Evolutionary conservation across 2,888 invertebrate species (phyloP).

Genomic region (Noctua pronuba): DNA sequence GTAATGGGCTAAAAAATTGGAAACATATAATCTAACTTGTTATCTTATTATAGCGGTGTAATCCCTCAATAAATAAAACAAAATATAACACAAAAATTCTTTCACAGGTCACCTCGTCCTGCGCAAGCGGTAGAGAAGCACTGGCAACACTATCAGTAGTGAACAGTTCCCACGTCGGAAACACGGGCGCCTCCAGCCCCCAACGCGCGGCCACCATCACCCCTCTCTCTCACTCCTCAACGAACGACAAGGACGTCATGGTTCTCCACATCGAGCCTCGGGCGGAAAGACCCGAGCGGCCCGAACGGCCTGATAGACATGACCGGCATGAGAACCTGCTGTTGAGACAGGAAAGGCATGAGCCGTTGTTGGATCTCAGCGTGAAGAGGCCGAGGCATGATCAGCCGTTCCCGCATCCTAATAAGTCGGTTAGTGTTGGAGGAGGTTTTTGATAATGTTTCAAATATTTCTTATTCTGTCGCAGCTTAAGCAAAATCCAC

Average conservation of each 20-base stretch:
- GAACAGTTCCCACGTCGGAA: constrained; percentile 84
- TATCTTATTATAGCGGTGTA: not conserved
- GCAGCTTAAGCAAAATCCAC: not conserved
- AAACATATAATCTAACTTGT: not conserved
- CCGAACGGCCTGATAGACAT: constrained; percentile 72
- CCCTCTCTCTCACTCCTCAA: constrained; percentile 90
- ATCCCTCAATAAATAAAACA: not conserved
- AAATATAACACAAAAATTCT: not conserved
- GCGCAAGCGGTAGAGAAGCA: constrained; percentile 81
- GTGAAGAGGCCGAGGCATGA: constrained; percentile 75
- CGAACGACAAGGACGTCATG: constrained; percentile 91
- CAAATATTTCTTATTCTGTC: not conserved
- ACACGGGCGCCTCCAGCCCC: constrained; percentile 75
- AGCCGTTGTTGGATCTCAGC: constrained; percentile 74
- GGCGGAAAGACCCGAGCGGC: constrained; percentile 90
- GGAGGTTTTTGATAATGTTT: not conserved
- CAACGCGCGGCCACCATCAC: constrained; percentile 91
- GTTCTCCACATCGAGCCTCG: constrained; percentile 90
- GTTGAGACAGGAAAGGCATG: constrained; percentile 70
- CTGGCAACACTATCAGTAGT: constrained; percentile 94
- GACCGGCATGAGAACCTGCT: constrained; percentile 58
- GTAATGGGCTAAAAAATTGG: not conserved
- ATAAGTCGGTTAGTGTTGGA: constrained; percentile 75
- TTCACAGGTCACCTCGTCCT: constrained; percentile 75
- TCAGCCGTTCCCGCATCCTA: constrained; percentile 73